These are phyloP conservation scores for Zaprionus tsacasi DNA, from an alignment of 1,140 invertebrate species.

Conservation along the genomic window DNA sequence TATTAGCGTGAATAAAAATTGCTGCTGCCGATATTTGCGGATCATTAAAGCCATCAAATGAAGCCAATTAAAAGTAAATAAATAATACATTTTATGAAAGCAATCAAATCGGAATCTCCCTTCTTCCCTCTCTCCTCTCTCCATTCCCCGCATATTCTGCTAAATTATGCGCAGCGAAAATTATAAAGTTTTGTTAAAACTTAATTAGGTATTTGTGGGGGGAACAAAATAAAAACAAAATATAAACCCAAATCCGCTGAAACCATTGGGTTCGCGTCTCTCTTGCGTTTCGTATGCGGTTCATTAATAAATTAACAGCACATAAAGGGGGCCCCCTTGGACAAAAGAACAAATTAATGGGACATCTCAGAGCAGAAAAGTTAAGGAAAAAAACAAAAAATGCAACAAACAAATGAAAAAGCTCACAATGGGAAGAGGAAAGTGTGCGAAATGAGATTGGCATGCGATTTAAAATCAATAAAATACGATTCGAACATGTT, in stretches of 20 bases:
- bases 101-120: slow-evolving; percentile 55
- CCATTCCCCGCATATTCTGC: neutral
- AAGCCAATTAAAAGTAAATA: slow-evolving; percentile 82
- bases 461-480: slow-evolving; percentile 65
- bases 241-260: slow-evolving; percentile 25
- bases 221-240: slow-evolving; percentile 46
- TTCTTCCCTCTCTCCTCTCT: neutral
- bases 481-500: slow-evolving; percentile 50
- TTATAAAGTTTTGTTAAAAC: slow-evolving; percentile 79
- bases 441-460: slow-evolving; percentile 50
- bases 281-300: slow-evolving; percentile 41
- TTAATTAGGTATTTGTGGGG: slow-evolving; percentile 62
- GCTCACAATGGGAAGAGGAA: slow-evolving; percentile 48
- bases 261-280: slow-evolving; percentile 33
- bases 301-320: slow-evolving; percentile 76
- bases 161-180: slow-evolving; percentile 75
- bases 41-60: slow-evolving; percentile 81
- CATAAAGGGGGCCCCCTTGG: slow-evolving; percentile 33
- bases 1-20: slow-evolving; percentile 78
- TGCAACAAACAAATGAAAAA: slow-evolving; percentile 25
- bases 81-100: slow-evolving; percentile 81
- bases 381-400: neutral
- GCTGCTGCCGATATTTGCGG: slow-evolving; percentile 77
- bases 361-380: slow-evolving; percentile 16
- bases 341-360: slow-evolving; percentile 49